Evolutionary conservation across 1,140 invertebrate genomes (phyloP), one percentile per base, ranked within the genome.

Genomic region (Microplitis mediator): DNA sequence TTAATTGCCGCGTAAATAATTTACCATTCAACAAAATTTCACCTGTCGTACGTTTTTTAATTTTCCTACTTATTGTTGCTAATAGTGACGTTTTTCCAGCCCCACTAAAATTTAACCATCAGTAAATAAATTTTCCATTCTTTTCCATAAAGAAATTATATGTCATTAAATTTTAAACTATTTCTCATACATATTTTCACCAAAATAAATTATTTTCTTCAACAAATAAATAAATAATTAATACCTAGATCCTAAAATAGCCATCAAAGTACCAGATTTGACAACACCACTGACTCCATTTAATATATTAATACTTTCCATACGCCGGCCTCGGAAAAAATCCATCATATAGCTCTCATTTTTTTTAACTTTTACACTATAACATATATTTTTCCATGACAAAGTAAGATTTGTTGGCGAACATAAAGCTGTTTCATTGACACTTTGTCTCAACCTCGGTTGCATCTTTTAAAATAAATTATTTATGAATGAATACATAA

Each of bases 1-100:
- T 91, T 5, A 91, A 85, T 75, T 90, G 83, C 71, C 89, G 87
- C 31, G 89, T 86, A 34, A 92, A 89, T 36, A 87, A 75, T 66
- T 89, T 81, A n/a, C 91, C 92, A 79, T 94, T 93, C 36, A 94
- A 83, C 81, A 90, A 88, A 72, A 94, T 84, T 75, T 91, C 88
- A 51, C 92, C 93, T 52, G 86, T 87, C 77, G 90, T 83, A 60
- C 89, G 88, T 52, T 82, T 89, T 80, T 90, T 90, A 69, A 91
- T 87, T 71, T 91, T 87, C 71, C 90, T 89, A 79, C 92, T 92
- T 73, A 93, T 90, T 3, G 91, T 90, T 6, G 91, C 91, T 31
- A 94, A 82, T 6, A 94, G 78, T 31, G 92, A 92, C 39, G 92
- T 94, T 86, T 93, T 93, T 51, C 92, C 92, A 54, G 90, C 89